A percentile compares a stretch with the other conserved stretches of the same genome.
Evolutionary conservation across 2,797 vertebrate species (phyloP).

Genomic region (Euthynnus affinis): DNA sequence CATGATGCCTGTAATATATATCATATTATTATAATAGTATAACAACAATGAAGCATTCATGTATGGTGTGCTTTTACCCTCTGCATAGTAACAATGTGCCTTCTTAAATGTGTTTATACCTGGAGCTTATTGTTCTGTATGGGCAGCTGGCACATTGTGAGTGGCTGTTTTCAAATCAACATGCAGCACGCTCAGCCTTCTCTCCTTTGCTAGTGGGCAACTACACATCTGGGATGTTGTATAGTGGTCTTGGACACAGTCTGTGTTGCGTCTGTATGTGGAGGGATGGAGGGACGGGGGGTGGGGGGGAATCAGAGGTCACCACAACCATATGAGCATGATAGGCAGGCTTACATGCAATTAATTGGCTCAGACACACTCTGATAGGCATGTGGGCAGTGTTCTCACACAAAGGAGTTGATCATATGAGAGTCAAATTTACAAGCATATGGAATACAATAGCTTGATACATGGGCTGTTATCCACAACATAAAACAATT

Average conservation of each 20-base stretch:
- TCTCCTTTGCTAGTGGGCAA: constrained; percentile 33
- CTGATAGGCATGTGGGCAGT: constrained; percentile 19
- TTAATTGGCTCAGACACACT: constrained; percentile 39
- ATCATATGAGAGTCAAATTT: constrained; percentile 8
- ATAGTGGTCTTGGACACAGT: constrained; percentile 5
- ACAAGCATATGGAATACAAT: background rate
- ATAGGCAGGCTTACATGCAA: constrained; percentile 20
- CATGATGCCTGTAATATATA: background rate
- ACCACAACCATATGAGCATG: constrained; percentile 43
- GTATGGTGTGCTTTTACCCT: background rate
- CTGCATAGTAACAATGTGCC: background rate
- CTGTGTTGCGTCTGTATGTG: background rate
- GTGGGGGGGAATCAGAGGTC: constrained; percentile 49
- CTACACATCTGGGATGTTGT: constrained; percentile 34
- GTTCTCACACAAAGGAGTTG: constrained; percentile 22
- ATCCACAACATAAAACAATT: constrained; percentile 12
- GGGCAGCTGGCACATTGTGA: constrained; percentile 23
- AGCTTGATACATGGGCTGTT: constrained; percentile 17
- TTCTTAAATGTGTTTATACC: constrained; percentile 9
- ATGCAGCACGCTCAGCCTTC: constrained; percentile 27
- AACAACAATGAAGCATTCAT: background rate
- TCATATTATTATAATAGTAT: too few relatives aligned
- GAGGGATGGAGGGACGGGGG: constrained; percentile 20
- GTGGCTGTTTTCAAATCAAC: constrained; percentile 44
- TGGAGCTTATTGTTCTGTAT: constrained; percentile 36